Evolutionary conservation across 2,888 invertebrate species (phyloP).

Genomic region (Acleris cristana): DNA sequence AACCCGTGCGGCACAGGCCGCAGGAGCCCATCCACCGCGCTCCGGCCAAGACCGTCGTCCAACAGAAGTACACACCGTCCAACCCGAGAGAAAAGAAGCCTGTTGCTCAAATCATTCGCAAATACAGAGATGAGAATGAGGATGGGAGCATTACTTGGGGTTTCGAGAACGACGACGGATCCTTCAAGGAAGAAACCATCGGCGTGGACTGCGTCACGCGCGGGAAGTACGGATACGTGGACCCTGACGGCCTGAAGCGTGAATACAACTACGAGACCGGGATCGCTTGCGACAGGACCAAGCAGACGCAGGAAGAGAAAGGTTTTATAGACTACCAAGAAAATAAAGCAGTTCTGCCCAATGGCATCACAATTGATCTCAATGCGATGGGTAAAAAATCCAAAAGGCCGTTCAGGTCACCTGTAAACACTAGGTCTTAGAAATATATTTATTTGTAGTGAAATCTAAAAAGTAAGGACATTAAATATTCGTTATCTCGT

Average conservation of each 20-base stretch:
- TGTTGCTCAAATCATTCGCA: slow-evolving; percentile 87
- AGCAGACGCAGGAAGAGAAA: slow-evolving; percentile 81
- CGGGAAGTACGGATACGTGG: slow-evolving; percentile 93
- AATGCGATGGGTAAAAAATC: slow-evolving; percentile 88
- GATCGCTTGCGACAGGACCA: slow-evolving; percentile 86
- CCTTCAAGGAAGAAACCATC: slow-evolving; percentile 93
- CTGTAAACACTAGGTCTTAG: slow-evolving; percentile 72
- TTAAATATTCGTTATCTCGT: slow-evolving; percentile 61
- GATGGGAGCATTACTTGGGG: slow-evolving; percentile 95
- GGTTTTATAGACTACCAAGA: slow-evolving; percentile 90
- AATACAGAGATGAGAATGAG: slow-evolving; percentile 90
- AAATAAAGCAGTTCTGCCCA: slow-evolving; percentile 88
- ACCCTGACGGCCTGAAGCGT: slow-evolving; percentile 91
- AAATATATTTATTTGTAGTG: slow-evolving; percentile 76
- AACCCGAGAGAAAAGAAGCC: slow-evolving; percentile 85
- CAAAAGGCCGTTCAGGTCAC: slow-evolving; percentile 85
- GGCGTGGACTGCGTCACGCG: slow-evolving; percentile 90
- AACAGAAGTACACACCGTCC: slow-evolving; percentile 71
- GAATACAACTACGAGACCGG: slow-evolving; percentile 94
- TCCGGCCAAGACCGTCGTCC: slow-evolving; percentile 65
- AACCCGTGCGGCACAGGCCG: slow-evolving; percentile 74
- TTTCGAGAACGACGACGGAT: slow-evolving; percentile 94
- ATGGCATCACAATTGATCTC: slow-evolving; percentile 88
- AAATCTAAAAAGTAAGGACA: slow-evolving; percentile 65
- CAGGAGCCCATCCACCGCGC: slow-evolving; percentile 67